These are phyloP conservation scores for Paedocypris sp. DNA, from an alignment of 2,113 vertebrate species.

Conservation along the genomic window DNA sequence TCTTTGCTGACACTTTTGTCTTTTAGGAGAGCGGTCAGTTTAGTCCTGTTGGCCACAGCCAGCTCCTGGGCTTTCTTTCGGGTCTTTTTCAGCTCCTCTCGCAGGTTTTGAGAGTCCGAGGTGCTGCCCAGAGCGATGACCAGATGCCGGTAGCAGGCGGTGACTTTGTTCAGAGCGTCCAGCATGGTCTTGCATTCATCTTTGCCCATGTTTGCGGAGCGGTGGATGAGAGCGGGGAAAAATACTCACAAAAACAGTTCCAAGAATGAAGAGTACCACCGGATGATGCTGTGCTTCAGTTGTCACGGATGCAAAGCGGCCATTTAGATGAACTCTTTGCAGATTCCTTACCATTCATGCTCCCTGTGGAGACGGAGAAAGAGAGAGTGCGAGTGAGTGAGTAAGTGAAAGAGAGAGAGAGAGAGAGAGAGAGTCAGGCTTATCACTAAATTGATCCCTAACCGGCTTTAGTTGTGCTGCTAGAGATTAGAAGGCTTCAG, in stretches of 20 bases:
- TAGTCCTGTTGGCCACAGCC: conserved; percentile 73
- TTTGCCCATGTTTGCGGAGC: conserved; percentile 65
- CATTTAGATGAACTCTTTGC: conserved; percentile 49
- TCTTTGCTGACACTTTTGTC: conserved; percentile 74
- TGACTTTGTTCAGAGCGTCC: conserved; percentile 85
- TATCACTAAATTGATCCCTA: conserved; percentile 54
- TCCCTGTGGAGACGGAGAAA: conserved; percentile 39
- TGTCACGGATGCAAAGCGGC: conserved; percentile 37
- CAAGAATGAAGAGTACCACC: background rate
- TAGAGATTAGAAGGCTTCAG: conserved; percentile 42
- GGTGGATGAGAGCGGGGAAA: background rate
- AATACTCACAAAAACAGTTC: background rate
- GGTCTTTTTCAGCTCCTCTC: conserved; percentile 83
- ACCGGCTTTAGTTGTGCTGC: conserved; percentile 52
- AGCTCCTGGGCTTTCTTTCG: conserved; percentile 87
- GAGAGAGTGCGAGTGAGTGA: conserved; percentile 35
- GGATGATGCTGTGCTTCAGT: conserved; percentile 35
- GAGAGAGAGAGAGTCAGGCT: conserved; percentile 43
- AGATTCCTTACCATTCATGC: conserved; percentile 58
- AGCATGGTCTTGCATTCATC: conserved; percentile 91
- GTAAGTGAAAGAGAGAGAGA: too few species aligned
- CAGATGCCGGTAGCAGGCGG: conserved; percentile 87
- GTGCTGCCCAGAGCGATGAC: conserved; percentile 87
- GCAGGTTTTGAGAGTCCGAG: conserved; percentile 85
- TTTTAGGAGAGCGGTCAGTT: conserved; percentile 75